These are phyloP conservation scores for Stegophylla sp. DNA, from an alignment of 2,888 invertebrate genomes.

Conservation along the genomic window DNA sequence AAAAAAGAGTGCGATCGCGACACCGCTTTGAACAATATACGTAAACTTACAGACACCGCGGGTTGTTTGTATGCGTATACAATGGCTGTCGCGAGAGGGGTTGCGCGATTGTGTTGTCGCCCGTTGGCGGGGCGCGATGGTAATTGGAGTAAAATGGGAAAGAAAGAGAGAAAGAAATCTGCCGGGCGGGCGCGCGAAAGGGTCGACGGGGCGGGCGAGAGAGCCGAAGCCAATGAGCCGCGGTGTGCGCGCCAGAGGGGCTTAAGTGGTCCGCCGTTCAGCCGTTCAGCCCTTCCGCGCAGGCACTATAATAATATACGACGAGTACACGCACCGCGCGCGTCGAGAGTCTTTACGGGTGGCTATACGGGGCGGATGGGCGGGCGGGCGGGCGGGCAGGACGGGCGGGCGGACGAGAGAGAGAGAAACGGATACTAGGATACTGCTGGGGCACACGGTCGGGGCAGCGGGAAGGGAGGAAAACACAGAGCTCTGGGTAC, in stretches of 20 bases:
- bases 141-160: slow-evolving; percentile 58
- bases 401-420: no score
- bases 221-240: slow-evolving; percentile 57
- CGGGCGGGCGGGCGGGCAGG: background rate
- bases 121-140: slow-evolving; percentile 28
- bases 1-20: background rate
- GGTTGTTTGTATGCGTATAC: background rate
- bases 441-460: no score
- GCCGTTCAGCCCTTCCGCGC: slow-evolving; percentile 38
- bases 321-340: background rate
- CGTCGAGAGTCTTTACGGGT: slow-evolving; percentile 5
- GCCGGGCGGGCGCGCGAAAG: slow-evolving; percentile 19
- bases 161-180: slow-evolving; percentile 49
- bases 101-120: no score
- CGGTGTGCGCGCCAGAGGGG: slow-evolving; percentile 32
- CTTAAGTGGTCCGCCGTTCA: slow-evolving; percentile 51
- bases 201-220: background rate
- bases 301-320: slow-evolving; percentile 4
- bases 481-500: no score
- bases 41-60: background rate
- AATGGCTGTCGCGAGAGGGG: background rate
- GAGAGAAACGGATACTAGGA: no score
- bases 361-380: no score
- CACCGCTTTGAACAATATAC: background rate
- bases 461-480: no score